A percentile compares a stretch with the other conserved stretches of the same genome.
Evolutionary conservation across 2,888 invertebrate genomes (phyloP).

Genomic region (Halictus ligatus): DNA sequence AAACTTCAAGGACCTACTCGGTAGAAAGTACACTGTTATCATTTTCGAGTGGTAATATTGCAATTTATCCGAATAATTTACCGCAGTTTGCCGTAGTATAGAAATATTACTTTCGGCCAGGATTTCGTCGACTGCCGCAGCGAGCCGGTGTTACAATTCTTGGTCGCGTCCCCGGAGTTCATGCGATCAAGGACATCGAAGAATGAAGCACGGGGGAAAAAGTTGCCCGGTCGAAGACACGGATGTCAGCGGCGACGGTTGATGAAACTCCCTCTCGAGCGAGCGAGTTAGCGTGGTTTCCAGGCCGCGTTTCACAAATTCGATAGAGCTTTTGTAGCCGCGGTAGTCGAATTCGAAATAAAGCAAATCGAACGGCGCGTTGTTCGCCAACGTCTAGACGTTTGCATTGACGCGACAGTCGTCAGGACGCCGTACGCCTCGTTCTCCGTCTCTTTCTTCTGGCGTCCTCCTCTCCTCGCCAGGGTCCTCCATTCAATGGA

Average conservation of each 20-base stretch:
- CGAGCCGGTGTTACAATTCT: not conserved
- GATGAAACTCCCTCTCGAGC: not conserved
- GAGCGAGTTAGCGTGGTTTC: not conserved
- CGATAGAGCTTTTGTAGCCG: not conserved
- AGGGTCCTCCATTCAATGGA: slow-evolving; percentile 67
- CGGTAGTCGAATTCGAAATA: slow-evolving; percentile 21
- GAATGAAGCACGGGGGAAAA: not conserved
- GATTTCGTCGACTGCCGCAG: too few relatives aligned
- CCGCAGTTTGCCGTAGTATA: too few relatives aligned
- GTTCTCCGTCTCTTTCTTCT: slow-evolving; percentile 48
- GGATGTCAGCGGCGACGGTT: not conserved
- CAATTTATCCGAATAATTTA: too few relatives aligned
- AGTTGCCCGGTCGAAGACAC: not conserved
- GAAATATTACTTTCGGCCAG: too few relatives aligned
- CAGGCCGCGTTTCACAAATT: not conserved
- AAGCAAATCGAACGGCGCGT: slow-evolving; percentile 37
- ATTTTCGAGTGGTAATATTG: too few relatives aligned
- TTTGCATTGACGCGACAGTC: slow-evolving; percentile 72
- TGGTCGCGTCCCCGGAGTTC: not conserved
- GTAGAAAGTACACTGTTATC: too few relatives aligned
- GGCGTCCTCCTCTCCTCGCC: slow-evolving; percentile 27
- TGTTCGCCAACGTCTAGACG: slow-evolving; percentile 57
- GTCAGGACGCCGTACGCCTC: slow-evolving; percentile 62
- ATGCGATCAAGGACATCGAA: not conserved
- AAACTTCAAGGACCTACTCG: too few relatives aligned